A percentile compares a stretch with the other conserved stretches of the same genome.
Evolutionary conservation across 1,140 invertebrate genomes (phyloP).

Genomic region (Tetranychus urticae): DNA sequence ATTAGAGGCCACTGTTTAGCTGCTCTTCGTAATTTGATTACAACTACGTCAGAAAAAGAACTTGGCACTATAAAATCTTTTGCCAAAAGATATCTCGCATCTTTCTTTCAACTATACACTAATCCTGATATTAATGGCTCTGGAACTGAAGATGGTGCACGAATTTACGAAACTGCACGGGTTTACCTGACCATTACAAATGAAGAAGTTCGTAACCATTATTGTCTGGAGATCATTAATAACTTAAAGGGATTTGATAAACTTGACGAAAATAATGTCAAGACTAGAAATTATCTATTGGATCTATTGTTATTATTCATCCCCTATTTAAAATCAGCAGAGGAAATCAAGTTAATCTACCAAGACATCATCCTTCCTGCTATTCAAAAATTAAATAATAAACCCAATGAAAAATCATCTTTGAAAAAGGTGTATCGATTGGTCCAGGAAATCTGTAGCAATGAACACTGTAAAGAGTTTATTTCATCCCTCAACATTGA

Average conservation of each 20-base stretch:
- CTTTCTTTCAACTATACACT: not conserved
- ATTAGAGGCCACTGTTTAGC: not conserved
- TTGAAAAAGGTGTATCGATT: not conserved
- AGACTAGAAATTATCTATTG: not conserved
- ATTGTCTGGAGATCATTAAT: not conserved
- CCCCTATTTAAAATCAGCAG: not conserved
- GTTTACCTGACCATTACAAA: not conserved
- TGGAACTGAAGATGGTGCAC: not conserved
- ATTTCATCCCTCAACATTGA: too few species aligned
- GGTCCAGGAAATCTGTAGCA: not conserved
- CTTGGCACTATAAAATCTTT: too few species aligned
- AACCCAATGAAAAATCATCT: not conserved
- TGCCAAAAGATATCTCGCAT: not conserved
- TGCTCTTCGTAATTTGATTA: not conserved
- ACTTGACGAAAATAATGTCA: not conserved
- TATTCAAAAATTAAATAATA: not conserved
- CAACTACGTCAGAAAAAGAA: not conserved
- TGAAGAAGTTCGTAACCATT: not conserved
- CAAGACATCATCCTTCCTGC: not conserved
- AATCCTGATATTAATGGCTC: not conserved
- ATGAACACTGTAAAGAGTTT: not conserved
- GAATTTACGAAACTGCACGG: not conserved
- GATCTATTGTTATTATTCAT: not conserved
- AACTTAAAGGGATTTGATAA: not conserved
- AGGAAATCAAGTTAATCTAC: not conserved